Base-by-base conservation (phyloP, 2,797 vertebrate genomes). In the Parauchenoglanis ngamensis region DNA sequence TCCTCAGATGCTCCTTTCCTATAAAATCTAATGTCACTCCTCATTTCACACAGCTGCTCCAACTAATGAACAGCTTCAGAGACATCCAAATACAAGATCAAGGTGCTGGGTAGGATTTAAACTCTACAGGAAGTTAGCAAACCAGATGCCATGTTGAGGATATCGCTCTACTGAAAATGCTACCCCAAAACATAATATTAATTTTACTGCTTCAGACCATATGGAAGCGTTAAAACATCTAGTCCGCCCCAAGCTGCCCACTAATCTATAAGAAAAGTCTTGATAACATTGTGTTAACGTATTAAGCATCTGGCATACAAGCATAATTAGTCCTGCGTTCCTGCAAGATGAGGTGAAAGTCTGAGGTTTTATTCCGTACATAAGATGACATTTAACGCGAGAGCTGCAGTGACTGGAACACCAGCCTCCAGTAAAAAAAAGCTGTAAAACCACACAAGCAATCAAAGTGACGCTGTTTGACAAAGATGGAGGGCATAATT, bases 401-500 rank as follows among this genome's bases (percentile, higher is more conserved):
- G 68, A 31, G 72, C 31, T 7, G 54, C 77, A 56, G 54, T 25
- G 63, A 73, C 83, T 77, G 57, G 7, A 79, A 87, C 54, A 25
- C 17, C 7, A 1, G 13, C 15, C 28, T 67, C 49, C 1, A 40
- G 59, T 21, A n/a, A 65, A 87, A 40, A 65, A 87, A 35, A 15
- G 67, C 67, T 86, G 83, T 76, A 65, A 76, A 83, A 84, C 76
- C 85, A 73, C 68, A 79, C 21, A 52, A 88, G 84, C 54, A 23
- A 67, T 88, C 86, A 91, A 78, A 86, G 86, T 35, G 76, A 49
- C 12, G 15, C 78, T 23, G 84, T 75, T 54, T 46, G 1, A 49
- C 17, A 57, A 83, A 13, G 86, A 91, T 72, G 88, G 88, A 80
- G 88, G 65, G n/a, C 23, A 77, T 92, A 88, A 94, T 94, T 92